phyloP scores from a whole-genome alignment of 2,113 vertebrate genomes.

The Cyprinodon tularosa region DNA sequence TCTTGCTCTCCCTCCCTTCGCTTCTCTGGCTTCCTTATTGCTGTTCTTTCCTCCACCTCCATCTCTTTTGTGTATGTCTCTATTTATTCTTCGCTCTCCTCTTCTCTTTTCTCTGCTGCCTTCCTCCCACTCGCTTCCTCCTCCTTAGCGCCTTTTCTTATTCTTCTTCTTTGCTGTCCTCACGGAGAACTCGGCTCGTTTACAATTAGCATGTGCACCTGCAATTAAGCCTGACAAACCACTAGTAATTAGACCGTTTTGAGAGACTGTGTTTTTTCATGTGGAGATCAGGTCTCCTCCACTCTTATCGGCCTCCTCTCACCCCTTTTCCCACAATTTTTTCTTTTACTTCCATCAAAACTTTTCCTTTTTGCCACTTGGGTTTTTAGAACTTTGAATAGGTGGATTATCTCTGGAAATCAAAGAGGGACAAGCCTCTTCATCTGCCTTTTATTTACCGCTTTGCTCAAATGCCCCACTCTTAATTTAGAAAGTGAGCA shows the following conservation, averaged over 20 bases:
- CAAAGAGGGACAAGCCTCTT: background rate
- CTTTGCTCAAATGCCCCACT: slow-evolving; percentile 20
- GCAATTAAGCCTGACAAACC: slow-evolving; percentile 81
- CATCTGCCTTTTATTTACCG: slow-evolving; percentile 30
- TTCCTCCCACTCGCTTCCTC: slow-evolving; percentile 66
- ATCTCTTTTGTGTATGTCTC: slow-evolving; percentile 75
- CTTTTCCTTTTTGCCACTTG: slow-evolving; percentile 20
- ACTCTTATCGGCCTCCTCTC: background rate
- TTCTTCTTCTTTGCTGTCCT: slow-evolving; percentile 44
- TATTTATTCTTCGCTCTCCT: slow-evolving; percentile 72
- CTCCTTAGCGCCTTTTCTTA: slow-evolving; percentile 40
- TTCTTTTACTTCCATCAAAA: background rate
- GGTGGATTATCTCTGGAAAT: slow-evolving; percentile 13
- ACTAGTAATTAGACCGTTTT: slow-evolving; percentile 76
- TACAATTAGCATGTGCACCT: slow-evolving; percentile 79
- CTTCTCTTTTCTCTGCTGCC: slow-evolving; percentile 57
- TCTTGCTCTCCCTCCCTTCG: slow-evolving; percentile 39
- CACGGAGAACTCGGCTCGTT: slow-evolving; percentile 68
- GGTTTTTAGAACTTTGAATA: slow-evolving; percentile 19
- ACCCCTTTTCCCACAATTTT: slow-evolving; percentile 13
- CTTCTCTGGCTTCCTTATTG: slow-evolving; percentile 59
- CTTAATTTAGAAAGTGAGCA: slow-evolving; percentile 41
- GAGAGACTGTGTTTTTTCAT: slow-evolving; percentile 39
- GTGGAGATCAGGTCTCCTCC: slow-evolving; percentile 35
- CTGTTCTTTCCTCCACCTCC: slow-evolving; percentile 73